These are phyloP conservation scores for Scalopus aquaticus DNA, from an alignment of 2,113 vertebrate genomes.

Conservation along the genomic window DNA sequence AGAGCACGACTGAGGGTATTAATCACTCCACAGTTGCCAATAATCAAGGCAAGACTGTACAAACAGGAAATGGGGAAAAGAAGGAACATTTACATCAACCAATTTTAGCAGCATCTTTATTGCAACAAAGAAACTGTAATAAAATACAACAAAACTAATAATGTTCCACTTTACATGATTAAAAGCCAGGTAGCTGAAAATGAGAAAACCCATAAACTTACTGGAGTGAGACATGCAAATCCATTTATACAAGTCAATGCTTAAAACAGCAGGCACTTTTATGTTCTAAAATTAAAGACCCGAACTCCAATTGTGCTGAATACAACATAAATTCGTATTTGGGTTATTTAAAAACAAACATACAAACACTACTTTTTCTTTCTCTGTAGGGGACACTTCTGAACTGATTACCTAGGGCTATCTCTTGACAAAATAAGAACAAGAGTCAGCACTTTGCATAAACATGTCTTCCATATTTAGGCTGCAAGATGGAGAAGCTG, in stretches of 20 bases:
- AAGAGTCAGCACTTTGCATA: constrained; percentile 12
- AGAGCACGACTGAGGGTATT: neutral
- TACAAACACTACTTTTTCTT: constrained; percentile 53
- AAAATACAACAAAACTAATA: constrained; percentile 82
- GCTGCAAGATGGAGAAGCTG: neutral
- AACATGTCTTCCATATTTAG: neutral
- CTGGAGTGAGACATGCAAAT: constrained; percentile 84
- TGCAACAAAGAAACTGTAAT: constrained; percentile 86
- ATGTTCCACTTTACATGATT: constrained; percentile 85
- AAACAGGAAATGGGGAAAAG: neutral
- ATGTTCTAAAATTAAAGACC: constrained; percentile 84
- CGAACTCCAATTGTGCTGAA: constrained; percentile 79
- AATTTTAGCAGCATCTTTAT: constrained; percentile 87
- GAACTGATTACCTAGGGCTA: neutral
- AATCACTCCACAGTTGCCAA: neutral
- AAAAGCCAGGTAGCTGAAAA: constrained; percentile 82
- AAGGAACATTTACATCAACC: constrained; percentile 78
- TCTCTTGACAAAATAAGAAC: constrained; percentile 54
- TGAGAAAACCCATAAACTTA: constrained; percentile 80
- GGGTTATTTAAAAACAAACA: constrained; percentile 68
- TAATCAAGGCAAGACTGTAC: constrained; percentile 60
- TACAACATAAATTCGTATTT: constrained; percentile 62
- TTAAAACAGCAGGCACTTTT: constrained; percentile 86
- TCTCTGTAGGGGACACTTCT: constrained; percentile 40
- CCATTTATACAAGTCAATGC: constrained; percentile 74